Evolutionary conservation across 2,888 invertebrate species (phyloP), one percentile per base, ranked within the genome.

Genomic region (Hydraecia micacea): DNA sequence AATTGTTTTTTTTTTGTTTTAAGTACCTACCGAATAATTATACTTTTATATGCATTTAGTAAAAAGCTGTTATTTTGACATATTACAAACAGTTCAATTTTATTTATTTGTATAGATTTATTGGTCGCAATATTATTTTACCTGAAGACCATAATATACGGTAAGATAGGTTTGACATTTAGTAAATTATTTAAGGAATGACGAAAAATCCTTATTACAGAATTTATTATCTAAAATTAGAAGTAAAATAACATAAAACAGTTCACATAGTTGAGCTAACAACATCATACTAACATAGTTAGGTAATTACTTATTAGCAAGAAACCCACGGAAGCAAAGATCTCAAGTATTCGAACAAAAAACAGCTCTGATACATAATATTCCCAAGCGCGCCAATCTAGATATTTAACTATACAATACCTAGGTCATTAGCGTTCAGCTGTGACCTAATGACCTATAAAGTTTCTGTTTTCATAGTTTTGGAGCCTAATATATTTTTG

Each of bases 391-490:
- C 77, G 75, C 66, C 63, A 60, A 62, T 77, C 74, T 80, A 75
- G 70, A 63, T 67, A 80, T 32, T 32, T 77, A 82, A 83, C 74
- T 86, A 86, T 86, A 79, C 85, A 87, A 87, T 87, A 86, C 83
- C 89, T 88, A 83, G 90, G 86, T 90, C 89, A 91, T 83, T 89
- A 88, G 83, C 86, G 88, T 80, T 85, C 78, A 87, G 79, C 88
- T 89, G 83, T 91, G 91, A 88, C 91, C 91, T 80, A 87, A 80
- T 92, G 91, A 88, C 91, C 91, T 84, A 87, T 60, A 85, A 58
- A 86, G 79, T 81, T 80, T 81, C 79, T 77, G 80, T 86, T 85
- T 84, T 88, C 86, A 84, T 85, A 80, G 77, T 78, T 75, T 68
- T 80, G 46, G 28, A 80, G 74, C 68, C 52, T 52, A 67, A 80